These are phyloP conservation scores for Suncus etruscus DNA, from an alignment of 2,113 vertebrate genomes.

Conservation along the genomic window DNA sequence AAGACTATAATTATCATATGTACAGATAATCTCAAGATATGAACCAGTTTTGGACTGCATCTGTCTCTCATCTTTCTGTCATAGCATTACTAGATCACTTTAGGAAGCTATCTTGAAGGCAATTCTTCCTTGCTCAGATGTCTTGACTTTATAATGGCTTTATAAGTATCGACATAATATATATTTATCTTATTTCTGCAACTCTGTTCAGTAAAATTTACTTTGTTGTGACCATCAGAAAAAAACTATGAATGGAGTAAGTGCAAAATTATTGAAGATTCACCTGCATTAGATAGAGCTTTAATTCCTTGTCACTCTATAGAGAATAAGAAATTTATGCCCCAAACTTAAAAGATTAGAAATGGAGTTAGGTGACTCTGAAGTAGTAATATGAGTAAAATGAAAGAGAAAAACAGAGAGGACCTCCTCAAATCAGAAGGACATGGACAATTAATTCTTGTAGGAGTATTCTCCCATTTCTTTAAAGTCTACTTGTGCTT, in stretches of 20 bases:
- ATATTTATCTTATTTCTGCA: conserved; percentile 5
- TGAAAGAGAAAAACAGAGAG: neutral
- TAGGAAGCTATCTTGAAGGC: neutral
- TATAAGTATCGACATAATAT: neutral
- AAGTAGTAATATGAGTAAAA: neutral
- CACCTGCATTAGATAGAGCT: neutral
- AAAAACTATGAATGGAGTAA: conserved; percentile 40
- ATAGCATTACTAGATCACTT: neutral
- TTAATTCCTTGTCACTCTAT: neutral
- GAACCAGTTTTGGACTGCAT: neutral
- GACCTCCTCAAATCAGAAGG: neutral
- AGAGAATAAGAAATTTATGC: neutral
- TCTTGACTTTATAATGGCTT: neutral
- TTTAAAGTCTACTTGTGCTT: neutral
- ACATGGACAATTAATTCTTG: neutral
- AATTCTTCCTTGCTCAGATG: neutral
- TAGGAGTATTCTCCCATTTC: neutral
- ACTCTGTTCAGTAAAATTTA: neutral
- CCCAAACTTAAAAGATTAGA: neutral
- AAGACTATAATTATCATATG: neutral
- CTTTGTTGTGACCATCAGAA: neutral
- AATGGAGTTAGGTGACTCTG: neutral
- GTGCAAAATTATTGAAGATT: neutral
- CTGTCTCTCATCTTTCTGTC: neutral
- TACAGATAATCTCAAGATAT: neutral